Percentiles rank a stretch among this genome's conserved stretches.
Conservation (phyloP, 2,797 vertebrate species). For the Intellagama lesueurii region DNA sequence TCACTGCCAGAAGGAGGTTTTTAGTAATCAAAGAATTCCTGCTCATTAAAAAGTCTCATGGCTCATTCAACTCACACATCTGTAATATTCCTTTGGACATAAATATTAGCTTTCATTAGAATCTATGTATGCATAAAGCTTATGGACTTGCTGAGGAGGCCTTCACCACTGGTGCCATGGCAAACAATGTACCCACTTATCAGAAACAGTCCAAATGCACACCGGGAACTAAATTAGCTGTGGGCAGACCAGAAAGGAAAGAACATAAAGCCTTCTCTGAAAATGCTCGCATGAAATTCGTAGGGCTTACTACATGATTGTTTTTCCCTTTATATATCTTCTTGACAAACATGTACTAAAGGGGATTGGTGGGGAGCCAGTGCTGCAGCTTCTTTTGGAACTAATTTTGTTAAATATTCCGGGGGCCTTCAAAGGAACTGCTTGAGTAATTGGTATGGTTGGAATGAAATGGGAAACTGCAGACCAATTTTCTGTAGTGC, state of each 20-base stretch:
- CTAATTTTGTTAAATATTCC: constrained; percentile 66
- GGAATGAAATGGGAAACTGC: constrained; percentile 54
- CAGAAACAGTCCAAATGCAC: constrained; percentile 51
- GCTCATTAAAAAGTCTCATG: no score
- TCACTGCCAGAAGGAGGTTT: no score
- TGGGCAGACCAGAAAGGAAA: constrained; percentile 25
- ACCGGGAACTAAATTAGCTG: constrained; percentile 57
- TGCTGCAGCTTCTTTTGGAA: constrained; percentile 41
- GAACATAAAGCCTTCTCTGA: constrained; percentile 30
- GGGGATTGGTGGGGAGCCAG: constrained; percentile 25
- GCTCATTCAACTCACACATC: no score
- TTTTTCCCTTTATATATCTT: constrained; percentile 39
- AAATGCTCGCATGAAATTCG: constrained; percentile 42
- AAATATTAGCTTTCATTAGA: constrained; percentile 18
- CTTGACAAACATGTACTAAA: constrained; percentile 41
- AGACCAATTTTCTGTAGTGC: constrained; percentile 60
- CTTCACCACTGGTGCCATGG: constrained; percentile 18
- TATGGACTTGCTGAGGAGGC: constrained; percentile 16
- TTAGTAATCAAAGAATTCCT: no score
- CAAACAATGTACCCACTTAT: constrained; percentile 28
- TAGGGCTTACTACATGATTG: constrained; percentile 43
- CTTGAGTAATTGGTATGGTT: constrained; percentile 56
- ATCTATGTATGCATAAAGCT: constrained; percentile 6
- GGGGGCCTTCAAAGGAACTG: constrained; percentile 54
- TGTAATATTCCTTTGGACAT: constrained; percentile 29